Evolutionary conservation across 2,113 vertebrate species (phyloP).

Genomic region (Elephas maximus): DNA sequence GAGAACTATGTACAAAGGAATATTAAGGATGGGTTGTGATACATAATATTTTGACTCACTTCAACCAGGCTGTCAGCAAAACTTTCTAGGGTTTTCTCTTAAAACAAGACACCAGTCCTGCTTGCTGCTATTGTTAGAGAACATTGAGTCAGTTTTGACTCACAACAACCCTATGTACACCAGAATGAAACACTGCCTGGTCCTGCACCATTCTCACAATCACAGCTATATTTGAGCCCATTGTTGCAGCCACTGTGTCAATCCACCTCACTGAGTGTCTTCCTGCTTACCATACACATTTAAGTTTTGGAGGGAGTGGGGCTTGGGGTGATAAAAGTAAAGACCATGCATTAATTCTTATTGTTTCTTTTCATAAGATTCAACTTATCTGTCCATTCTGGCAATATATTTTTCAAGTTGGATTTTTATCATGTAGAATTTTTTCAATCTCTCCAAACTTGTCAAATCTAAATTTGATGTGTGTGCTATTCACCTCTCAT

Average conservation of each 20-base stretch:
- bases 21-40: too few species aligned
- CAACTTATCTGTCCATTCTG: neutral
- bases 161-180: too few species aligned
- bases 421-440: neutral
- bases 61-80: too few species aligned
- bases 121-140: neutral
- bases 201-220: too few species aligned
- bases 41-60: too few species aligned
- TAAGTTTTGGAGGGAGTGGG: rapidly evolving
- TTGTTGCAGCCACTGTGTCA: too few species aligned
- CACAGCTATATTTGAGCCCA: too few species aligned
- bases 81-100: neutral
- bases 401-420: neutral
- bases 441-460: neutral
- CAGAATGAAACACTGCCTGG: too few species aligned
- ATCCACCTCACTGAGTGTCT: too few species aligned
- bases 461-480: neutral
- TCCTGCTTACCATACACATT: neutral
- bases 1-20: too few species aligned
- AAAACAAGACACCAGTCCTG: neutral
- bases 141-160: too few species aligned
- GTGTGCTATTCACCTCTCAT: neutral
- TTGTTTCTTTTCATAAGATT: neutral
- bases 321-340: neutral
- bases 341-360: neutral